These are phyloP conservation scores for Strigops habroptila DNA, from an alignment of 2,113 vertebrate species.

Conservation along the genomic window DNA sequence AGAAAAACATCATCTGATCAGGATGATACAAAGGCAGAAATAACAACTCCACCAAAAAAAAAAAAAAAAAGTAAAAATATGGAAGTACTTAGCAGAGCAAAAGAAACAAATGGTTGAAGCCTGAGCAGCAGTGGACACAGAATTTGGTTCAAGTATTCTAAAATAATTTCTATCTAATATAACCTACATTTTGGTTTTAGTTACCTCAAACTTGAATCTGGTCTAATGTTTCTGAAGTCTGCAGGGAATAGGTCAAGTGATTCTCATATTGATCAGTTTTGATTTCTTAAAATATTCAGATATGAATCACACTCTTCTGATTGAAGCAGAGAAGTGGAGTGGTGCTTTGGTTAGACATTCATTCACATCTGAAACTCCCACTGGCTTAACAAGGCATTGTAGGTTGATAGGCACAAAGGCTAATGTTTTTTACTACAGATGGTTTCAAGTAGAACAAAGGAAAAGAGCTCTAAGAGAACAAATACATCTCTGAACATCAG, in stretches of 20 bases:
- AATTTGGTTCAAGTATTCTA: background rate
- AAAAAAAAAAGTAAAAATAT: background rate
- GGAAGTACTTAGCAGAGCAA: background rate
- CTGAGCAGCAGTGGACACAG: background rate
- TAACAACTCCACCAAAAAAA: background rate
- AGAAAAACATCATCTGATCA: background rate
- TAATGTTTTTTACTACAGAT: background rate
- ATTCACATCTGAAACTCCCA: background rate
- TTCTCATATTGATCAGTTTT: background rate
- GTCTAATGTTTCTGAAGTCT: background rate
- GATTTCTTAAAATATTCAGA: background rate
- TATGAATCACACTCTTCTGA: background rate
- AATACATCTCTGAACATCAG: background rate
- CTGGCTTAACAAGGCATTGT: background rate
- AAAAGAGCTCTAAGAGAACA: background rate
- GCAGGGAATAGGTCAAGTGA: background rate
- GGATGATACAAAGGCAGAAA: background rate
- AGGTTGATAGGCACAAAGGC: background rate
- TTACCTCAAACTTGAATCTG: background rate
- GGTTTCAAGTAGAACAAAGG: slow-evolving; percentile 7
- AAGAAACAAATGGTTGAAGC: background rate
- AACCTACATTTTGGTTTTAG: background rate
- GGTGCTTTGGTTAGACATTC: background rate
- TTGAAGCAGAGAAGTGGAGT: background rate
- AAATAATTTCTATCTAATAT: background rate